Conservation (phyloP, 2,113 vertebrate species). For the Campylorhamphus procurvoides region DNA sequence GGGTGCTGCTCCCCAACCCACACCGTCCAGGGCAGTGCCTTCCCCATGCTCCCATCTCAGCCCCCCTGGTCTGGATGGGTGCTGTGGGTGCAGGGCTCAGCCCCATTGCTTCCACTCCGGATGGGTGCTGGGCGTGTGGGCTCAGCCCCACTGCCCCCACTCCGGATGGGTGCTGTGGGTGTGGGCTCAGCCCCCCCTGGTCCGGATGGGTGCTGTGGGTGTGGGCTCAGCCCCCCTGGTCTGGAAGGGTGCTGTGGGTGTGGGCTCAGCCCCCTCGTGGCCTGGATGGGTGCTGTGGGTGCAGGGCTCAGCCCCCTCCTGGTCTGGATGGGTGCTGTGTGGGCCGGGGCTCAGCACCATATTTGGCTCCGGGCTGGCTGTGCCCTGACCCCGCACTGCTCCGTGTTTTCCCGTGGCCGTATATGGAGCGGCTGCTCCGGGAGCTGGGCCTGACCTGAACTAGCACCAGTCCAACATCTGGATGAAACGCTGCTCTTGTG, state of each 20-base stretch:
- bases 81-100: not conserved
- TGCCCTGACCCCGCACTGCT: not conserved
- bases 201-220: too few species aligned
- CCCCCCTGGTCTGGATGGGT: accelerated
- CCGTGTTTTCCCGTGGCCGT: slow-evolving; percentile 26
- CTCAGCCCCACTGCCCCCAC: too few species aligned
- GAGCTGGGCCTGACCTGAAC: slow-evolving; percentile 6
- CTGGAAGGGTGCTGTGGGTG: not conserved
- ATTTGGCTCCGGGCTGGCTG: slow-evolving; percentile 77
- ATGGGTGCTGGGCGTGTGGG: too few species aligned
- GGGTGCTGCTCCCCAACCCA: not conserved
- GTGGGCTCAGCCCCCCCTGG: too few species aligned
- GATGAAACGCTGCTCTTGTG: not conserved
- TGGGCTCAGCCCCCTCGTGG: too few species aligned
- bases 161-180: too few species aligned
- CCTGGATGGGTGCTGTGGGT: too few species aligned
- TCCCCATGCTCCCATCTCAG: not conserved
- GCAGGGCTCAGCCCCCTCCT: too few species aligned
- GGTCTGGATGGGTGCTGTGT: not conserved
- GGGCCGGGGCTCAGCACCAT: slow-evolving; percentile 59
- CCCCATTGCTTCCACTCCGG: too few species aligned
- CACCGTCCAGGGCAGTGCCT: not conserved
- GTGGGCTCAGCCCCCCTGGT: too few species aligned
- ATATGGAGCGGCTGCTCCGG: slow-evolving; percentile 61
- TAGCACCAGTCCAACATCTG: slow-evolving; percentile 7